Evolutionary conservation across 2,888 invertebrate genomes (phyloP).

Genomic region (Lasioglossum vierecki): DNA sequence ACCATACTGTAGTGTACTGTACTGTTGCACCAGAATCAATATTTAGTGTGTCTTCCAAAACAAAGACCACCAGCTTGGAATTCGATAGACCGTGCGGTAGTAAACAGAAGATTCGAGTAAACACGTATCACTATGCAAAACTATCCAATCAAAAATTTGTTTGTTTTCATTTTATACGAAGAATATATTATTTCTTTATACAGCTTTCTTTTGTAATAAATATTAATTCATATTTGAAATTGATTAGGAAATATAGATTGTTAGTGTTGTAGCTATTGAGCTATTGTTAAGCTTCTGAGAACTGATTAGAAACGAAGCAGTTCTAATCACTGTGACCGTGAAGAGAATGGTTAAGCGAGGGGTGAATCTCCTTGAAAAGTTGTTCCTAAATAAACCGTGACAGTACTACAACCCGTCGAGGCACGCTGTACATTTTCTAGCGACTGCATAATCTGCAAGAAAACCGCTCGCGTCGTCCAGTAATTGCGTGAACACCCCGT

Average conservation of each 20-base stretch:
- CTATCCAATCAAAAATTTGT: background rate
- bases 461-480: background rate
- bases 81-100: background rate
- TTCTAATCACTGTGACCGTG: background rate
- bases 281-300: too few relatives aligned
- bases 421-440: background rate
- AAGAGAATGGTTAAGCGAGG: background rate
- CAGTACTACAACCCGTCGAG: background rate
- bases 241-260: background rate
- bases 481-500: background rate
- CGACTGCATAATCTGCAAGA: background rate
- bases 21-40: constrained; percentile 1
- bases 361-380: background rate
- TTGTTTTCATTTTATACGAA: background rate
- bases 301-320: background rate
- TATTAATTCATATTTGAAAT: background rate
- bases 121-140: background rate
- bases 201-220: background rate
- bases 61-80: background rate
- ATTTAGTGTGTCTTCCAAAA: background rate
- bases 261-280: background rate
- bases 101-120: constrained; percentile 11
- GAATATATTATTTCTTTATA: background rate
- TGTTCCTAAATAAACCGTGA: background rate
- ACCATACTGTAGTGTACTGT: background rate